These are phyloP conservation scores for Ditylenchus weischeri DNA, from an alignment of 2,888 invertebrate species.

Conservation along the genomic window DNA sequence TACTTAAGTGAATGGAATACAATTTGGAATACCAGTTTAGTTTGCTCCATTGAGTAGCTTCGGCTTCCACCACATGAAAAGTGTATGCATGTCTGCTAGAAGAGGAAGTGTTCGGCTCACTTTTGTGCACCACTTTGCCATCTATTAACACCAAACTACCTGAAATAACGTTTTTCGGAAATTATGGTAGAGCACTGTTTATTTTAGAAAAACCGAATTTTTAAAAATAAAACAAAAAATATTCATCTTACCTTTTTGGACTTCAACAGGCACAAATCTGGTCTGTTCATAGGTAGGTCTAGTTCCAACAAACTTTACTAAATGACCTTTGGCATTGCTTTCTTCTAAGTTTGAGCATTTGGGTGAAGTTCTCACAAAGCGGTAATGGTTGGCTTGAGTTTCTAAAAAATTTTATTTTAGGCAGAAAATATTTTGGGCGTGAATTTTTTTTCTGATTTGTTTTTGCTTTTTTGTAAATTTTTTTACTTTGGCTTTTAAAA, in stretches of 20 bases:
- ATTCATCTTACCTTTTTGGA: constrained; percentile 72
- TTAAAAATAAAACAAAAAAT: background rate
- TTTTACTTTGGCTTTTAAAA: too few species aligned
- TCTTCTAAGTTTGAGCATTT: constrained; percentile 26
- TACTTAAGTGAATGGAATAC: background rate
- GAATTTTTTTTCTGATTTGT: background rate
- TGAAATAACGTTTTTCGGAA: background rate
- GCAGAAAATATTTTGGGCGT: too few species aligned
- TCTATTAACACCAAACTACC: constrained; percentile 72
- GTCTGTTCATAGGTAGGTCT: constrained; percentile 64
- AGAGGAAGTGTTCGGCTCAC: constrained; percentile 77
- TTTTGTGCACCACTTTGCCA: constrained; percentile 88
- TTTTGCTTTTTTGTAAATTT: too few species aligned
- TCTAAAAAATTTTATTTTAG: background rate
- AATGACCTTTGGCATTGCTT: constrained; percentile 24
- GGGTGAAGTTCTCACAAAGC: constrained; percentile 16
- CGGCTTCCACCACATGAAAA: constrained; percentile 82
- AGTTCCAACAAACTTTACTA: constrained; percentile 49
- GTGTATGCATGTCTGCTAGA: constrained; percentile 89
- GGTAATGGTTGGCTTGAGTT: constrained; percentile 15
- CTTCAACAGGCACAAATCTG: constrained; percentile 75
- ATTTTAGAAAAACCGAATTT: background rate
- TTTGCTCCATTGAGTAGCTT: constrained; percentile 23
- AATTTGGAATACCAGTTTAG: constrained; percentile 42
- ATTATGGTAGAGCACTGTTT: background rate